Conservation (phyloP, 2,888 invertebrate species). For the Limnephilus marmoratus region DNA sequence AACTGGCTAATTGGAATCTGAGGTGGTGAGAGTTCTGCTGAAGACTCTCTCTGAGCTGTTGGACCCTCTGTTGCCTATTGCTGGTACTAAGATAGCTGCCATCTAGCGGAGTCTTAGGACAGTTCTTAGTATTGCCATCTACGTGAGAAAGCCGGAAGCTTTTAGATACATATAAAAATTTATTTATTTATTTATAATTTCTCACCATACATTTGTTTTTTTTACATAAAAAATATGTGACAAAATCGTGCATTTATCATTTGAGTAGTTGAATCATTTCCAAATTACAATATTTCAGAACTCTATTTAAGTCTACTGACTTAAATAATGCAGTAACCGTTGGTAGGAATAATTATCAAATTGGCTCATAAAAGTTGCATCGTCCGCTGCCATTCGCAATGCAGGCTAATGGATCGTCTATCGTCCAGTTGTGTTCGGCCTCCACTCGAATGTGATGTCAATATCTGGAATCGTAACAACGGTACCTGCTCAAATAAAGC, state of each 20-base stretch:
- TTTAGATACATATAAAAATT: too few species aligned
- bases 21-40: too few species aligned
- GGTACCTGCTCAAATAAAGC: not conserved
- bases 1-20: too few species aligned
- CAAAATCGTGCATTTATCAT: not conserved
- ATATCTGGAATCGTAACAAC: not conserved
- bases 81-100: too few species aligned
- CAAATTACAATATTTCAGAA: not conserved
- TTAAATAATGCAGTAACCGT: slow-evolving; percentile 47
- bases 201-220: too few species aligned
- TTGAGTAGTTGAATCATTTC: not conserved
- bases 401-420: not conserved
- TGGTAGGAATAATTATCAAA: slow-evolving; percentile 42
- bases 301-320: not conserved
- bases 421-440: not conserved
- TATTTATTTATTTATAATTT: too few species aligned
- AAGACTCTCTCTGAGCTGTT: too few species aligned
- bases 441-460: not conserved
- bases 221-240: not conserved
- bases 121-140: too few species aligned
- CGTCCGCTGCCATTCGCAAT: not conserved
- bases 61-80: too few species aligned
- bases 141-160: too few species aligned
- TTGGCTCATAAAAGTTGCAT: slow-evolving; percentile 46
- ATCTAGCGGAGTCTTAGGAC: too few species aligned